phyloP scores from a whole-genome alignment of 2,888 invertebrate genomes.

The Cynaeus angustus region DNA sequence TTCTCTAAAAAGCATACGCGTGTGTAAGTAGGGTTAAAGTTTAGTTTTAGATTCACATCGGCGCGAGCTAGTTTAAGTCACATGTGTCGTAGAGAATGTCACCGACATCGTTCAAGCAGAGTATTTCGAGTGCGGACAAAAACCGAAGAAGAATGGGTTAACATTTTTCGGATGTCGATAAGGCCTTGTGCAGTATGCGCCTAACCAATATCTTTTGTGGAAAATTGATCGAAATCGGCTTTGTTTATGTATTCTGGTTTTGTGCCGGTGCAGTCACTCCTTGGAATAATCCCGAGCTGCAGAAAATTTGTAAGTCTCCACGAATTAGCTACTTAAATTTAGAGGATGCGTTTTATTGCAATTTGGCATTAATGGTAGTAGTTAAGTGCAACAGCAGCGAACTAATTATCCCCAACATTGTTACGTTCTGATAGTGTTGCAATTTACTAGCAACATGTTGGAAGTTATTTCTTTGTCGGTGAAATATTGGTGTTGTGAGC shows the following conservation, averaged over 20 bases:
- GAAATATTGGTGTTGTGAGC: slow-evolving; percentile 13
- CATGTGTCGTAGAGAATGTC: slow-evolving; percentile 55
- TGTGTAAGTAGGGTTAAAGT: slow-evolving; percentile 52
- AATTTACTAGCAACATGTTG: slow-evolving; percentile 22
- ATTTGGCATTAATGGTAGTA: slow-evolving; percentile 27
- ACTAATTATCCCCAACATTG: slow-evolving; percentile 39
- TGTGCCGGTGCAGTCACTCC: slow-evolving; percentile 46
- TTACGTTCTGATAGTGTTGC: slow-evolving; percentile 27
- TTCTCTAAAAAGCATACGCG: slow-evolving; percentile 44
- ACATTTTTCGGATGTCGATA: slow-evolving; percentile 38
- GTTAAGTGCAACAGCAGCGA: slow-evolving; percentile 33
- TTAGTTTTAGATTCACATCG: slow-evolving; percentile 60
- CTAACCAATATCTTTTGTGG: slow-evolving; percentile 13
- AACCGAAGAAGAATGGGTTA: slow-evolving; percentile 49
- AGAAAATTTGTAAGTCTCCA: slow-evolving; percentile 62
- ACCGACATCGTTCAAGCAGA: slow-evolving; percentile 27
- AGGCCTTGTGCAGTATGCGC: slow-evolving; percentile 33
- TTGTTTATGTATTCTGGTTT: slow-evolving; percentile 42
- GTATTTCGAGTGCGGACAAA: slow-evolving; percentile 42
- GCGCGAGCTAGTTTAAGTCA: slow-evolving; percentile 53
- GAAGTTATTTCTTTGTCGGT: slow-evolving; percentile 18
- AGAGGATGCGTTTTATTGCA: slow-evolving; percentile 14
- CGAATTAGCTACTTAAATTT: slow-evolving; percentile 23
- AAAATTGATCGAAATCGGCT: slow-evolving; percentile 42
- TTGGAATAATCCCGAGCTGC: slow-evolving; percentile 63